Conservation (phyloP, 2,113 vertebrate genomes). For the Sitta europaea region DNA sequence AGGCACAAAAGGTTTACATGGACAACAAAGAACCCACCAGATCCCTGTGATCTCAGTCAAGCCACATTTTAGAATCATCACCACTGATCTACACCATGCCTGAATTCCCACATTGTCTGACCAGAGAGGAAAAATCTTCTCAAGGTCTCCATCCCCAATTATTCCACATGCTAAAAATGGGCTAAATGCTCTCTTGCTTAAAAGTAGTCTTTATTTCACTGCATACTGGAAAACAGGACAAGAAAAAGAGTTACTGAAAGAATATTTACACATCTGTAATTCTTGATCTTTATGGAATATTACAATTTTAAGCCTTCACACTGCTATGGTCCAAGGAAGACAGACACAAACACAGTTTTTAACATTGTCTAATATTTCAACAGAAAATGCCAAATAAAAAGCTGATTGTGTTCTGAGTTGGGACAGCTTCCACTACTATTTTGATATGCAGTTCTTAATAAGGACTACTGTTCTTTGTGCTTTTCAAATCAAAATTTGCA, state of each 20-base stretch:
- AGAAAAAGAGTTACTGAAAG: not conserved
- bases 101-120: not conserved
- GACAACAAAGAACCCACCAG: not conserved
- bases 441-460: not conserved
- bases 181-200: not conserved
- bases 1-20: not conserved
- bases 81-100: not conserved
- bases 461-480: not conserved
- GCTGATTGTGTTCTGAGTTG: not conserved
- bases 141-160: not conserved
- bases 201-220: not conserved
- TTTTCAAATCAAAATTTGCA: not conserved
- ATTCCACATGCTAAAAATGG: not conserved
- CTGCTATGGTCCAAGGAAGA: not conserved
- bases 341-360: not conserved
- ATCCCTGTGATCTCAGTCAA: not conserved
- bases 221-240: not conserved
- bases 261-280: not conserved
- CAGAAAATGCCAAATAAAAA: not conserved
- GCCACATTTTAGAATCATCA: not conserved
- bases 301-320: not conserved
- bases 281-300: not conserved
- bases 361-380: not conserved
- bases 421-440: not conserved
- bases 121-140: not conserved